Evolutionary conservation across 2,888 invertebrate genomes (phyloP).

Genomic region (Clostera curtula): DNA sequence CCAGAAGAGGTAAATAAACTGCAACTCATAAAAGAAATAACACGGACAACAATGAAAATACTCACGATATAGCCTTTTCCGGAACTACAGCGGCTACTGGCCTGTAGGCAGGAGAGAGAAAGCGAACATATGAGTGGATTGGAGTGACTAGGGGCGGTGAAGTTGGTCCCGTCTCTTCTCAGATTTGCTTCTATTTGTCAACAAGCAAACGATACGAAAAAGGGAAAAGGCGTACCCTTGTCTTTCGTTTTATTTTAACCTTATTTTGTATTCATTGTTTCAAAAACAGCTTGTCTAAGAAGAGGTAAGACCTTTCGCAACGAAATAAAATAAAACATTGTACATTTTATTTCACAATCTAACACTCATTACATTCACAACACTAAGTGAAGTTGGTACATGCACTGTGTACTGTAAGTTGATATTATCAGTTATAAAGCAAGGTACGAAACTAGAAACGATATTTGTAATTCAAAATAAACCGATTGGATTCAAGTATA

Average conservation of each 20-base stretch:
- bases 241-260: neutral
- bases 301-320: constrained; percentile 48
- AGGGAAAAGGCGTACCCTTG: neutral
- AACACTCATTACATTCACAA: constrained; percentile 43
- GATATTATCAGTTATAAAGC: constrained; percentile 13
- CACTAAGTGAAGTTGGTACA: constrained; percentile 38
- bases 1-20: constrained; percentile 28
- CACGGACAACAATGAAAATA: constrained; percentile 71
- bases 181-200: constrained; percentile 13
- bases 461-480: constrained; percentile 16
- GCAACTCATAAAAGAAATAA: constrained; percentile 29
- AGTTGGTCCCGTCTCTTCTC: constrained; percentile 53
- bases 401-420: constrained; percentile 26
- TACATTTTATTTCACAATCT: constrained; percentile 27
- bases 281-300: constrained; percentile 10
- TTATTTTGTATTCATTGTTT: neutral
- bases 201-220: neutral
- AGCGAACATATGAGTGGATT: constrained; percentile 72
- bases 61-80: constrained; percentile 97
- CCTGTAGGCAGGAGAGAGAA: constrained; percentile 80
- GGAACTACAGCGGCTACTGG: constrained; percentile 94
- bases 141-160: constrained; percentile 58
- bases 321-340: constrained; percentile 35
- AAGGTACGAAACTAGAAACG: constrained; percentile 11
- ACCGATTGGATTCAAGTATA: constrained; percentile 11